Evolutionary conservation across 2,797 vertebrate genomes (phyloP), one percentile per base, ranked within the genome.

Genomic region (Cynodonichthys magdalenae): DNA sequence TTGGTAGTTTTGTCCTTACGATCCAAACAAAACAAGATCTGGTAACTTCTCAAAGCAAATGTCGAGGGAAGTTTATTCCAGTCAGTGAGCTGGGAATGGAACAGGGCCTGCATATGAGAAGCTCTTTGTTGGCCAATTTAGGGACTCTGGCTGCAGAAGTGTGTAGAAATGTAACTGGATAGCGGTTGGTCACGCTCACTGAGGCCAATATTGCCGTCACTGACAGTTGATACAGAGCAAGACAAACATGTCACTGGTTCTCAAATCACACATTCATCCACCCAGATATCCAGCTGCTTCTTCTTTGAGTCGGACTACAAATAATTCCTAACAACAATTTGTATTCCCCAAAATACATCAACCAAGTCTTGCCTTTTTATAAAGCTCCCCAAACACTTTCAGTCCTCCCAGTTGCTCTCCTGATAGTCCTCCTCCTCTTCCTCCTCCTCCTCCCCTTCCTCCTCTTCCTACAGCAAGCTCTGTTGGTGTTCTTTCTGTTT

Each of bases 141-240:
- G 70, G 51, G 69, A 58, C 49, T 36, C 62, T 56, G 61, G 55
- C 56, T 28, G 52, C 12, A 19, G 27, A 27, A 29, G 24, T 28
- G 24, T 42, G 20, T 24, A 19, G 27, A 20, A 39, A 15, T 24
- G 11, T 77, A 84, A 83, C 79, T 64, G 69, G 69, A 71, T 12
- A 58, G 58, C 80, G 89, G 80, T 82, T 70, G 59, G 85, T 85
- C 54, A 72, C 53, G 69, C 69, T 78, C 46, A 28, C 49, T 11
- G 48, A 71, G 46, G 64, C 55, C 70, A 72, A 55, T 2, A 59
- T 53, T n/a, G 19, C 53, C 47, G 49, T 67, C 1, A 12, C 68
- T 66, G 56, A 29, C 52, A 51, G 54, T n/a, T 39, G 29, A 53
- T 45, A 69, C 24, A 52, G 53, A 7, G 63, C 5, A 55, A 69